Conservation (phyloP, 2,113 vertebrate species). For the Stomatorhinus ivindoensis region DNA sequence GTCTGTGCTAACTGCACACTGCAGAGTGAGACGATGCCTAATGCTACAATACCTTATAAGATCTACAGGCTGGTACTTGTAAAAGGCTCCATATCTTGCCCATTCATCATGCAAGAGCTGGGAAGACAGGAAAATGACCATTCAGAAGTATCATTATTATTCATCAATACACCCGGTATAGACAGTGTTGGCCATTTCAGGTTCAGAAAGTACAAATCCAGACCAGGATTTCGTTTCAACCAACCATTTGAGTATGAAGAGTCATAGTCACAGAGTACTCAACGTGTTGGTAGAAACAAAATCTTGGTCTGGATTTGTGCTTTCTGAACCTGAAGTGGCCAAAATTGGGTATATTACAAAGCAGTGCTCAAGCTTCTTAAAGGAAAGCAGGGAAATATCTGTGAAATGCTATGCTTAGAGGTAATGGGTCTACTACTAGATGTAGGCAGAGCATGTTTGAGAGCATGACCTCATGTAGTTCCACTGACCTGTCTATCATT, state of each 20-base stretch:
- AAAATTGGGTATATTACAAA: neutral
- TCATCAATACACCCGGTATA: neutral
- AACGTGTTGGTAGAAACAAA: neutral
- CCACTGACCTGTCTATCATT: constrained; percentile 61
- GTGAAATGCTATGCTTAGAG: neutral
- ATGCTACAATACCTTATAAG: constrained; percentile 77
- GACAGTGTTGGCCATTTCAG: neutral
- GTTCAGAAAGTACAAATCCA: neutral
- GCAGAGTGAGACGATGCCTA: neutral
- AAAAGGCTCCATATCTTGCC: constrained; percentile 90
- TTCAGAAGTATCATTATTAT: constrained; percentile 5
- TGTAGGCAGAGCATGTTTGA: neutral
- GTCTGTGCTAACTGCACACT: neutral
- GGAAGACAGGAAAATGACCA: constrained; percentile 17
- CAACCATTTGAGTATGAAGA: neutral
- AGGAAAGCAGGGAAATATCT: neutral
- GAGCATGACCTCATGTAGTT: neutral
- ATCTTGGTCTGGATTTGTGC: neutral
- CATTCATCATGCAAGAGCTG: constrained; percentile 88
- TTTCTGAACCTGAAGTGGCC: neutral
- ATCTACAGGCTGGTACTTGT: constrained; percentile 94
- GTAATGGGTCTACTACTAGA: neutral
- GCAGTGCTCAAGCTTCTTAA: neutral
- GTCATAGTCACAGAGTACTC: neutral
- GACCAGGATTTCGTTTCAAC: no score